Evolutionary conservation across 2,888 invertebrate species (phyloP), one percentile per base, ranked within the genome.

Genomic region (Oscheius sp.): DNA sequence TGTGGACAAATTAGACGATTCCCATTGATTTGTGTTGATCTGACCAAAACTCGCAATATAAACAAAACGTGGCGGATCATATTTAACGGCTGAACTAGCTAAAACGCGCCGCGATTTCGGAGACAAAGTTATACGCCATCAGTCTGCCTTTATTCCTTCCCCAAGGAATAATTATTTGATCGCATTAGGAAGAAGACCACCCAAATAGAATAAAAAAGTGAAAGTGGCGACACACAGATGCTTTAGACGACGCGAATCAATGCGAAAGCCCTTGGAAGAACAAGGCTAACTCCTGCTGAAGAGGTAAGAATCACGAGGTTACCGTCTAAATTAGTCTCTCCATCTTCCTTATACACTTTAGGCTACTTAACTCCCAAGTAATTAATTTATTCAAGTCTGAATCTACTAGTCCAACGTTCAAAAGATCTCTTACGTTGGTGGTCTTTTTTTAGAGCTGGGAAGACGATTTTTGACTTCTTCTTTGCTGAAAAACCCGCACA

Each of bases 181-280:
- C 33, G 17, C 55, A 33, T 55, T 33, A 55, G 48, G 12, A 10
- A 10, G 12, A n/a, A 20, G 55, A 55, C 55, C 55, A 55, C 55
- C 55, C 55, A 37, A 29, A 52, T 52, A 29, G 52, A 27, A 27
- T 33, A 55, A 37, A 55, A 42, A 55, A 55, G 33, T 55, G 55
- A 25, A 55, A 55, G 55, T 55, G 55, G 37, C 55, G 55, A 55
- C 55, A 55, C 55, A 55, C 55, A 34, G 55, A 55, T 55, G 55
- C 37, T 31, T 61, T 61, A 61, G 61, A 61, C n/a, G 45, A 45
- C 42, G 61, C 61, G 45, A 61, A 61, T 61, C 61, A 61, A 61
- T 61, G 61, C 61, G 61, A 61, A 61, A 61, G 61, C 61, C 42
- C 45, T 29, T 45, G 55, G 37, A 55, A 55, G 33, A 55, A 37